phyloP scores from a whole-genome alignment of 2,797 vertebrate species.

The Gorsachius magnificus region DNA sequence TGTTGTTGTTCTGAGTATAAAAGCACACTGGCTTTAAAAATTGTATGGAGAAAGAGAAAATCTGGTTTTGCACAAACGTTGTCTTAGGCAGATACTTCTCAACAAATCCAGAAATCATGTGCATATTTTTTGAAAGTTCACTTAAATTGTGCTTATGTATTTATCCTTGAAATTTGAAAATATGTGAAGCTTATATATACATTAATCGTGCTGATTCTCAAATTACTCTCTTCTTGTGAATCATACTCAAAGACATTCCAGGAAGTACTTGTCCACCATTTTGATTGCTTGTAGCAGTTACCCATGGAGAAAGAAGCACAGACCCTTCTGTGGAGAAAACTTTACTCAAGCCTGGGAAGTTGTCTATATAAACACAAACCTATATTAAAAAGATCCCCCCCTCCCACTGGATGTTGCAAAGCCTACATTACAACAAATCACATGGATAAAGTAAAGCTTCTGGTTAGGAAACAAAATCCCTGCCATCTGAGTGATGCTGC shows the following conservation, averaged over 20 bases:
- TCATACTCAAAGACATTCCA: neutral
- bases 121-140: neutral
- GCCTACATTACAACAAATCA: accelerated
- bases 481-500: neutral
- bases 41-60: neutral
- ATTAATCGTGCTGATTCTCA: neutral
- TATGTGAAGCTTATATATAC: neutral
- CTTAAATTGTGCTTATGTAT: neutral
- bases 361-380: neutral
- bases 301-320: neutral
- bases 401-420: neutral
- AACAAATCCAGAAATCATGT: neutral
- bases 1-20: neutral
- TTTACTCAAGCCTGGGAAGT: neutral
- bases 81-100: neutral
- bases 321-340: neutral
- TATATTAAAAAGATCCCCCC: neutral
- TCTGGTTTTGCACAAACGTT: neutral
- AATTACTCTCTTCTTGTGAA: neutral
- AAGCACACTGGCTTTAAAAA: neutral
- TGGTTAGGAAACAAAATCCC: neutral
- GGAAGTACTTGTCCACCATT: neutral
- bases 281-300: neutral
- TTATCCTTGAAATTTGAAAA: neutral
- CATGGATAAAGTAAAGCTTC: neutral